Evolutionary conservation across 92 coral and sea anemone genomes (phyloP), one percentile per base, ranked within the genome.

Genomic region (Desmophyllum pertusum): DNA sequence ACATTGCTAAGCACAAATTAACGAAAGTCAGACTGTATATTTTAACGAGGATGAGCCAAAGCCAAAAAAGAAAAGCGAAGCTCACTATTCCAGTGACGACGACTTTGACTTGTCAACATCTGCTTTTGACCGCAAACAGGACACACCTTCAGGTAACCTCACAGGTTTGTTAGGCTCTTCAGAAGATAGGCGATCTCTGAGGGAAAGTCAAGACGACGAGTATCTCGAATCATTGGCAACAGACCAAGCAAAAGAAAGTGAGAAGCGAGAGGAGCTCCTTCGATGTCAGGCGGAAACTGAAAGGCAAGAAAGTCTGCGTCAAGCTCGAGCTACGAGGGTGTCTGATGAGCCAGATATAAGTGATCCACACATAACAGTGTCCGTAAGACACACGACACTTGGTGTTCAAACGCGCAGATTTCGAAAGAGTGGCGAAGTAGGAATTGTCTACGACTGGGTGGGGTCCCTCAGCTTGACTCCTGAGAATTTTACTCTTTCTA

Each of bases 291-390:
- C 71, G 25, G 51, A 71, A 50, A 27, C 21, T 21, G 52, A 52
- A 48, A 82, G 41, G 27, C 71, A 71, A 69, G 86, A 83, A 73
- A 83, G 69, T 38, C 79, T 83, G 71, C 86, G 81, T 73, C 43
- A 52, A 38, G 79, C 81, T 3, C 51, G 86, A 83, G 81, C 48
- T 18, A 61, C 37, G 40, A 78, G 83, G 71, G 83, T 59, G 43
- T 50, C 83, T 10, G 40, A 29, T 78, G 83, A 78, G 71, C 83
- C 83, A 17, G 73, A 63, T 15, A 52, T 55, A 17, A 59, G 73
- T 40, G 76, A 78, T 25, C 50, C 5, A 37, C 83, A 52, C 29
- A 50, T 55, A n/a, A n/a, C 3, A 55, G 75, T 78, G 6, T 78
- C 83, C 5, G 83, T 78, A 42, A 78, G 83, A 78, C 83, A 78